Conservation (phyloP, 2,113 vertebrate genomes). For the Colossoma macropomum region DNA sequence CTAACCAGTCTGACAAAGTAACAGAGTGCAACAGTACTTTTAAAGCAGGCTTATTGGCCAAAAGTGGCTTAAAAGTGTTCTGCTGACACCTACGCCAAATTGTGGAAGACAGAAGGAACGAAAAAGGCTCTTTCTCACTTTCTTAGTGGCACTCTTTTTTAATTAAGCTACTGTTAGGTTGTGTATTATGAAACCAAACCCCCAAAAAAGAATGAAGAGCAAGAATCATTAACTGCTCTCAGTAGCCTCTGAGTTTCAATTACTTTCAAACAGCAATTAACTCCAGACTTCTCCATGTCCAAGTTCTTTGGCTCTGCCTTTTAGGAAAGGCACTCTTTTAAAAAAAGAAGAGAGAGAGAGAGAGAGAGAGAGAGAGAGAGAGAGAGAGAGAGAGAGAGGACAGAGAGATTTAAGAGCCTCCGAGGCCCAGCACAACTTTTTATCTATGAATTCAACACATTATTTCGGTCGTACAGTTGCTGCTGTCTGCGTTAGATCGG, state of each 20-base stretch:
- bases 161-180: not conserved
- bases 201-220: not conserved
- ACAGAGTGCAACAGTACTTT: not conserved
- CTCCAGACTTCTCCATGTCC: not conserved
- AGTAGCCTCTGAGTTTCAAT: not conserved
- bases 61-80: not conserved
- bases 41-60: too few relatives aligned
- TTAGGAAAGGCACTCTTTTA: not conserved
- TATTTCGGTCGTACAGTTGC: not conserved
- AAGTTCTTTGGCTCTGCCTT: not conserved
- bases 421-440: not conserved
- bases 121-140: not conserved
- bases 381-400: not conserved
- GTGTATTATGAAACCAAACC: not conserved
- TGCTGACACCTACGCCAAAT: not conserved
- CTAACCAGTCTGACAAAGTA: too few relatives aligned
- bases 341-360: not conserved
- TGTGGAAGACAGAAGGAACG: not conserved
- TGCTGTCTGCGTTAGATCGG: not conserved
- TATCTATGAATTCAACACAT: not conserved
- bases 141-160: not conserved
- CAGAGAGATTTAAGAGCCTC: not conserved
- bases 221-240: not conserved
- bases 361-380: not conserved
- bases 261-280: conserved; percentile 7